phyloP scores from a whole-genome alignment of 2,113 vertebrate genomes.

The Elephantulus edwardii region DNA sequence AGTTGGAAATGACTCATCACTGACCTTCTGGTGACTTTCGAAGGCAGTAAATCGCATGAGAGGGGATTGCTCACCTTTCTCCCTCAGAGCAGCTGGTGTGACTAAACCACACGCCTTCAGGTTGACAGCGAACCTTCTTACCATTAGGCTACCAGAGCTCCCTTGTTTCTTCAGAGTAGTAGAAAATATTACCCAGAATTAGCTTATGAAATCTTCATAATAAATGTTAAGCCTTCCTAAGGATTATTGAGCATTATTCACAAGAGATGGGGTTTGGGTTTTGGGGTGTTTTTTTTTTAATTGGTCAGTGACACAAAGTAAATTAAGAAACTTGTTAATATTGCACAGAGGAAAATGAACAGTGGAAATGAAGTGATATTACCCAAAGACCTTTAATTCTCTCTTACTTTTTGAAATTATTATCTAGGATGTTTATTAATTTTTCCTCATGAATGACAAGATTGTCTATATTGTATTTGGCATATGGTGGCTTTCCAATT shows the following conservation, averaged over 20 bases:
- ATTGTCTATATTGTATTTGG: background rate
- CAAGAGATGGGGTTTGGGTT: no score
- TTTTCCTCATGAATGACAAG: conserved; percentile 22
- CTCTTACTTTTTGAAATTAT: conserved; percentile 29
- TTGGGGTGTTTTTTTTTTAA: background rate
- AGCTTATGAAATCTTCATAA: conserved; percentile 55
- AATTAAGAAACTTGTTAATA: conserved; percentile 18
- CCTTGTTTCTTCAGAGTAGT: conserved; percentile 61
- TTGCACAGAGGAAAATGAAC: conserved; percentile 20
- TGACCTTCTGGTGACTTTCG: no score
- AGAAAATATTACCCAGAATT: conserved; percentile 18
- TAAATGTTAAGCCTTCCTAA: background rate
- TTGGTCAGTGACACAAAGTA: conserved; percentile 3
- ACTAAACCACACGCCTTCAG: no score
- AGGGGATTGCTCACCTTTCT: no score
- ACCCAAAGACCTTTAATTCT: conserved; percentile 7
- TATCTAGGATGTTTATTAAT: conserved; percentile 30
- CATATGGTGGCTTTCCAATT: conserved; percentile 28
- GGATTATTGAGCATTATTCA: background rate
- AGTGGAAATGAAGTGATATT: conserved; percentile 4
- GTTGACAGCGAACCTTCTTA: no score
- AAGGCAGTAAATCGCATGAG: no score
- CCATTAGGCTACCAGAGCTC: no score
- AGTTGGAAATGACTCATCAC: no score
- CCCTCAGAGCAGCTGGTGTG: no score